phyloP scores from a whole-genome alignment of 2,113 vertebrate species.

The Saguinus imperator region DNA sequence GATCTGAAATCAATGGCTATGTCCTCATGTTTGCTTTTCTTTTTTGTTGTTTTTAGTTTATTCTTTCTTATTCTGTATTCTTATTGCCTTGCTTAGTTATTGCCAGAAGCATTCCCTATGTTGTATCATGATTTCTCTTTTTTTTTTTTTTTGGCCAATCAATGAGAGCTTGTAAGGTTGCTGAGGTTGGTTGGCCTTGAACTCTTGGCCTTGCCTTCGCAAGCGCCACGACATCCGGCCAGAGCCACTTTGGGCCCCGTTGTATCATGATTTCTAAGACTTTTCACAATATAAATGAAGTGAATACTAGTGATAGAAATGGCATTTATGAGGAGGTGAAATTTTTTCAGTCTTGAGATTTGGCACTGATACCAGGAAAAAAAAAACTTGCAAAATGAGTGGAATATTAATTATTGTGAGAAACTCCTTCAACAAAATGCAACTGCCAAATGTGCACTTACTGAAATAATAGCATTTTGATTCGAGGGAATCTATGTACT shows the following conservation, averaged over 20 bases:
- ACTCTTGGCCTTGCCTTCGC: too few species aligned
- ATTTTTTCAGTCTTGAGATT: not conserved
- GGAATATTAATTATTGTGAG: not conserved
- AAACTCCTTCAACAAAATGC: not conserved
- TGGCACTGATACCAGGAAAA: not conserved
- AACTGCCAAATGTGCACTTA: not conserved
- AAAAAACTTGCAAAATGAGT: not conserved
- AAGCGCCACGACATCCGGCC: too few species aligned
- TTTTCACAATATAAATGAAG: not conserved
- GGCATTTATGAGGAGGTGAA: not conserved
- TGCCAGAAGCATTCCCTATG: not conserved
- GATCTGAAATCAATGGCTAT: not conserved
- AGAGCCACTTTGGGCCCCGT: too few species aligned
- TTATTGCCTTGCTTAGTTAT: not conserved
- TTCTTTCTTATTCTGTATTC: not conserved
- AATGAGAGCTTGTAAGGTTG: too few species aligned
- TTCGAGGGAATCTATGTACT: not conserved
- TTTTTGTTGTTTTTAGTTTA: not conserved
- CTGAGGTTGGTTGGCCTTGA: too few species aligned
- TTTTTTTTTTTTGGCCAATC: too few species aligned
- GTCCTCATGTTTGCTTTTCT: not conserved
- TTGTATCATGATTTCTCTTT: not conserved
- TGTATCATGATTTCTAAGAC: not conserved
- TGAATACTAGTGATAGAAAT: not conserved
- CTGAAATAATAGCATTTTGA: not conserved